Evolutionary conservation across 2,888 invertebrate genomes (phyloP), one percentile per base, ranked within the genome.

Genomic region (Heliconius erato): DNA sequence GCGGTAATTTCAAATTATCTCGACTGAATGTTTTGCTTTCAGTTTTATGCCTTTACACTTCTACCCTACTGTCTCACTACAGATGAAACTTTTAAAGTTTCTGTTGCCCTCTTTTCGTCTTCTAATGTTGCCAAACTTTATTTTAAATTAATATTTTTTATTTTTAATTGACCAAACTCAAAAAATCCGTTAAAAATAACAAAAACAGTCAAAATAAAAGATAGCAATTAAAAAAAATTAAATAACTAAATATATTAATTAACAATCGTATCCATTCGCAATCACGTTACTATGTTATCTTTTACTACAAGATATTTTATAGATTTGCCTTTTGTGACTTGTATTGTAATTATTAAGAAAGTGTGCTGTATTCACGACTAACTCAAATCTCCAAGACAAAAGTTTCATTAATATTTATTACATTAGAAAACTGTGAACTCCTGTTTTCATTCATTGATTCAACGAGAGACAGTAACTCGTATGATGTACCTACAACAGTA

Each of bases 351-450:
- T 63, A 63, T 3, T 3, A n/a, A 63, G n/a, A 63, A 63, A 63
- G 63, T n/a, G 11, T 63, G 14, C 5, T 49, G 16, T 28, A 19
- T 7, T 67, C 28, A 40, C 9, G 63, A 72, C 9, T 19, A 44
- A 3, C 40, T 44, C 12, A 23, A 78, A 26, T 12, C 32, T 68
- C 4, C 26, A 49, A 78, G 68, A 78, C 67, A 78, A 76, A 63
- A 63, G 63, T 35, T 76, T 78, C 32, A 68, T 78, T 49, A 68
- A 78, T 44, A 68, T 78, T 78, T 78, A 78, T 78, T 44, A 78
- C 78, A 78, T 68, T 78, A 68, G 78, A 68, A 78, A 78, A 49
- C 40, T 78, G 78, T 78, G 16, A 26, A 76, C 76, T 80, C 44
- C 80, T 76, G 76, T 69, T 23, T 28, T 76, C 63, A 76, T 76